Evolutionary conservation across 2,113 vertebrate species (phyloP), one percentile per base, ranked within the genome.

Genomic region (Nibea coibor): DNA sequence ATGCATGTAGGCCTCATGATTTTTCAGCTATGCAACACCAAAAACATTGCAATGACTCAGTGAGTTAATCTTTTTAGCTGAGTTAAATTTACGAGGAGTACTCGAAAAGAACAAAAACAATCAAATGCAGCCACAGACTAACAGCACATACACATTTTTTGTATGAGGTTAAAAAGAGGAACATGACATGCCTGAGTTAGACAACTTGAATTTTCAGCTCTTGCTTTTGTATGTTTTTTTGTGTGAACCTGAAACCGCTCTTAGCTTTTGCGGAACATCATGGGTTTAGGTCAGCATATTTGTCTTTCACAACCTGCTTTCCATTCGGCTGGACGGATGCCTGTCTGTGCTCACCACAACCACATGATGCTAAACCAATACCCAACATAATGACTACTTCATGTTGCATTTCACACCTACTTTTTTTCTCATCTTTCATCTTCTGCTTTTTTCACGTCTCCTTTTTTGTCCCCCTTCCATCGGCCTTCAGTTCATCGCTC

Each of bases 301-400:
- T 87, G 64, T 82, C 73, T 90, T 93, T 92, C 91, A 92, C 90
- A 93, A 89, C 86, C 78, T 82, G 80, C 85, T 88, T 89, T 89
- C 80, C 50, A 35, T 69, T 75, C 20, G 15, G 26, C 71, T 80
- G 62, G 76, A 66, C 28, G 39, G 81, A 62, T 68, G 75, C 67
- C 74, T 10, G 24, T 76, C 85, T 88, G 82, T 67, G 20, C 79
- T 78, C 80, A 72, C 89, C 88, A 86, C 80, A 86, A 90, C 92
- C 90, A 84, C 91, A 89, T 68, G 72, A 86, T 81, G 75, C 63
- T 75, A 43, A 61, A 71, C 78, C 81, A 81, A 76, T 63, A 69
- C 54, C 47, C 59, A 67, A 31, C 74, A 42, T 42, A 57, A 68
- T 72, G 61, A 67, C 79, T 65, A 54, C 85, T 85, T 66, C 72